A percentile compares a stretch with the other conserved stretches of the same genome.
phyloP scores from a whole-genome alignment of 2,888 invertebrate genomes.

The Morinoia aosen region DNA sequence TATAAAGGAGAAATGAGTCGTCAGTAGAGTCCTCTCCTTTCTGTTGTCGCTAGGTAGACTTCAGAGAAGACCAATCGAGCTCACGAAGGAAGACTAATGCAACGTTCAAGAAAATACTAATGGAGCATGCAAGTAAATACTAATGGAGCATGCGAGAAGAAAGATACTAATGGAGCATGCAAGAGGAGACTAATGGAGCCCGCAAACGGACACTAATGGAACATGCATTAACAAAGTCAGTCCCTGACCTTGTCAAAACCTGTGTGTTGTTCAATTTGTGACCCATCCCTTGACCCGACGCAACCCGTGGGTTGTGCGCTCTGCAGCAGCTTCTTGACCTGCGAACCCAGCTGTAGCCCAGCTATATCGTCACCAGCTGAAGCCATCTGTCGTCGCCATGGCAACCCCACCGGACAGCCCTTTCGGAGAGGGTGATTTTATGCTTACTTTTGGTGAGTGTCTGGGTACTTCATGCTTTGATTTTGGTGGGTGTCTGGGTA shows the following conservation, averaged over 20 bases:
- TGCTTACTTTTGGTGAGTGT: slow-evolving; percentile 51
- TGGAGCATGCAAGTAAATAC: not conserved
- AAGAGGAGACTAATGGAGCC: no score
- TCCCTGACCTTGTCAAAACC: not conserved
- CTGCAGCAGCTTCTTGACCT: not conserved
- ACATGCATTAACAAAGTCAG: not conserved
- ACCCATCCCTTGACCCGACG: not conserved
- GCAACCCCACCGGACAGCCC: slow-evolving; percentile 52
- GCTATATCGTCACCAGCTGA: not conserved
- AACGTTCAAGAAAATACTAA: not conserved
- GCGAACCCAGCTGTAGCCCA: not conserved
- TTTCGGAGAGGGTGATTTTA: slow-evolving; percentile 46
- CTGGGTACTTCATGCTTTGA: no score
- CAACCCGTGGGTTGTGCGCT: not conserved
- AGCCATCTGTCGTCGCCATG: not conserved
- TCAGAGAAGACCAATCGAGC: not conserved
- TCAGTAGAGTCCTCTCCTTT: not conserved
- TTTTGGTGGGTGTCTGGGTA: no score
- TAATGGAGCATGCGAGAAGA: no score
- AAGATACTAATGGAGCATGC: no score
- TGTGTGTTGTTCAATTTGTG: not conserved
- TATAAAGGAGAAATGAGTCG: not conserved
- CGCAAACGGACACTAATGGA: not conserved
- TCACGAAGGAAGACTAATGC: no score
- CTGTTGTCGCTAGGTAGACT: not conserved